A percentile compares a stretch with the other conserved stretches of the same genome.
Conservation (phyloP, 2,113 vertebrate genomes). For the Pseudorectes ferrugineus region DNA sequence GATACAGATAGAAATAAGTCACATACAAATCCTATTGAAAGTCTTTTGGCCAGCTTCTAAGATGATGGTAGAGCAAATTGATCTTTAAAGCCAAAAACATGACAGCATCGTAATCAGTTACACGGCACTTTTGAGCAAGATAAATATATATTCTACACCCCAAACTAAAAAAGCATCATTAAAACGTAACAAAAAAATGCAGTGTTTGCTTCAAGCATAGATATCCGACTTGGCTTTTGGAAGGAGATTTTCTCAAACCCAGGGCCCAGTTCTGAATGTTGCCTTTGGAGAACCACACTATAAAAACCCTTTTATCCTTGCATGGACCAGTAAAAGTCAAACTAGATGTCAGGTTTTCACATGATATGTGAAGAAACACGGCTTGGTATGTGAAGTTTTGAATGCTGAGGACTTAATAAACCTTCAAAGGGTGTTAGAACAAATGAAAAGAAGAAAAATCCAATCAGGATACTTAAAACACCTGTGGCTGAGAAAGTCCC, state of each 20-base stretch:
- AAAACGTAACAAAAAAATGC: background rate
- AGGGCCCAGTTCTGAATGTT: background rate
- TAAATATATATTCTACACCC: background rate
- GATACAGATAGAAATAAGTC: background rate
- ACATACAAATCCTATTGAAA: background rate
- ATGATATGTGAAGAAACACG: background rate
- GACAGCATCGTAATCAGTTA: background rate
- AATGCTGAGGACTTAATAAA: background rate
- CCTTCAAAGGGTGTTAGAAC: background rate
- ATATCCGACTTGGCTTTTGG: background rate
- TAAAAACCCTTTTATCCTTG: background rate
- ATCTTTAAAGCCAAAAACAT: background rate
- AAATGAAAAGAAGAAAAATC: background rate
- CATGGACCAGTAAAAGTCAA: background rate
- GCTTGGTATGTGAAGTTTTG: background rate
- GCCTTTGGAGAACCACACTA: background rate
- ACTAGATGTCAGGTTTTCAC: background rate
- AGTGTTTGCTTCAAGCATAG: background rate
- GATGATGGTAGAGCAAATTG: background rate
- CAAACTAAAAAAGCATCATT: background rate
- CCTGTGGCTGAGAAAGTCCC: background rate
- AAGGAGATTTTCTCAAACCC: background rate
- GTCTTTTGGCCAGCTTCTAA: background rate
- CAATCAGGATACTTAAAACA: background rate
- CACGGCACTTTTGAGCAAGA: background rate